phyloP scores from a whole-genome alignment of 2,888 invertebrate species.

The Empis stercorea region DNA sequence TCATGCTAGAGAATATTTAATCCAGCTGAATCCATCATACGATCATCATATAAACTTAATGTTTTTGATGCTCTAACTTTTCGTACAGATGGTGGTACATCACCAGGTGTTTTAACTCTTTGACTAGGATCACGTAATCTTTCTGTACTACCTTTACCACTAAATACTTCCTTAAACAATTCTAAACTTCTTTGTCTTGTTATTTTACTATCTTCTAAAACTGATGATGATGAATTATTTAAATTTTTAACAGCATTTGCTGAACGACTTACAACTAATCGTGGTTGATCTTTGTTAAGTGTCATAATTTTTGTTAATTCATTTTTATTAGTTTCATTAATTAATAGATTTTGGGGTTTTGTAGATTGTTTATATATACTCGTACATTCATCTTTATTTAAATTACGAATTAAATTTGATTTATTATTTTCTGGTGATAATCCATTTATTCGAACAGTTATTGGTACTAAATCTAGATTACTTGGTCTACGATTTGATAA shows the following conservation, averaged over 20 bases:
- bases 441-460: constrained; percentile 16
- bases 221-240: constrained; percentile 12
- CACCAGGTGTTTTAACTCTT: constrained; percentile 69
- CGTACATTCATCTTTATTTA: constrained; percentile 24
- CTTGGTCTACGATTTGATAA: constrained; percentile 18
- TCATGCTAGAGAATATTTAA: constrained; percentile 37
- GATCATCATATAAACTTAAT: constrained; percentile 76
- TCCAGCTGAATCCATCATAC: constrained; percentile 57
- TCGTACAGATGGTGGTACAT: constrained; percentile 64
- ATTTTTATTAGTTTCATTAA: constrained; percentile 9
- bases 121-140: constrained; percentile 60
- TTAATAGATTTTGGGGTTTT: constrained; percentile 3
- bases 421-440: constrained; percentile 20
- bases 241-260: constrained; percentile 27
- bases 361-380: background rate
- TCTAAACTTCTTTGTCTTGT: constrained; percentile 57
- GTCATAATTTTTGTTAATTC: constrained; percentile 15
- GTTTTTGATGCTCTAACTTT: constrained; percentile 58
- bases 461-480: constrained; percentile 30
- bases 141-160: constrained; percentile 48
- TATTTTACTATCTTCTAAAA: constrained; percentile 23
- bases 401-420: constrained; percentile 32
- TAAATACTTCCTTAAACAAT: constrained; percentile 62
- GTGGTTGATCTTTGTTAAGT: constrained; percentile 25
- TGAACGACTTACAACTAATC: constrained; percentile 21